Conservation (phyloP, 2,797 vertebrate species). For the Onychomys torridus region DNA sequence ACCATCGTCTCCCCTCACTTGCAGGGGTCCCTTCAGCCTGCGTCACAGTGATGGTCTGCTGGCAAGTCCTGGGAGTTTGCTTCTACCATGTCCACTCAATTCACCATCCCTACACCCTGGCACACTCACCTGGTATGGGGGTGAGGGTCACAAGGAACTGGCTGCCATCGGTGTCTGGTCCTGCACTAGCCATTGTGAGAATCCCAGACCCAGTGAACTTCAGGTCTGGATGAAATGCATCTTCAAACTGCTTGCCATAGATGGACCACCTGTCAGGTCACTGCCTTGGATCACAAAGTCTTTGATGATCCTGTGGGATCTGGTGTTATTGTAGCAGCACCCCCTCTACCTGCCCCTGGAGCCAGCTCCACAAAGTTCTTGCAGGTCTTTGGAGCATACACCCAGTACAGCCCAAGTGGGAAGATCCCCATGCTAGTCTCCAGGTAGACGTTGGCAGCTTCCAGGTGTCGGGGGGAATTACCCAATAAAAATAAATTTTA, state of each 20-base stretch:
- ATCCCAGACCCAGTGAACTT: slow-evolving; percentile 97
- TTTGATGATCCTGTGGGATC: slow-evolving; percentile 95
- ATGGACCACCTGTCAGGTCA: slow-evolving; percentile 94
- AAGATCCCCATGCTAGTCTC: slow-evolving; percentile 91
- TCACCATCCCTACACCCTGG: slow-evolving; percentile 94
- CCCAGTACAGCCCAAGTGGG: slow-evolving; percentile 95
- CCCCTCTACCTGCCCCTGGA: slow-evolving; percentile 86
- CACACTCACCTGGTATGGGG: slow-evolving; percentile 92
- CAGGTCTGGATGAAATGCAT: slow-evolving; percentile 93
- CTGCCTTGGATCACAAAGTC: slow-evolving; percentile 97
- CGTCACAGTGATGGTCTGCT: neutral
- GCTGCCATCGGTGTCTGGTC: slow-evolving; percentile 95
- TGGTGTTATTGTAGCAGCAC: slow-evolving; percentile 94
- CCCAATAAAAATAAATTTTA: neutral
- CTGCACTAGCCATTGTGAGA: slow-evolving; percentile 96
- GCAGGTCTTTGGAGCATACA: slow-evolving; percentile 94
- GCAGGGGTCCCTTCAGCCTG: neutral
- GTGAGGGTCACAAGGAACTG: slow-evolving; percentile 95
- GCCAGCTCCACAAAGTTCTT: slow-evolving; percentile 95
- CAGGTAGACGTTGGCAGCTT: neutral
- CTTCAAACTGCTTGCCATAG: slow-evolving; percentile 95
- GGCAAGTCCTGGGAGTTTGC: slow-evolving; percentile 92
- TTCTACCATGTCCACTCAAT: slow-evolving; percentile 96
- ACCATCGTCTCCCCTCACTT: too few species aligned
- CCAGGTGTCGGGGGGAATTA: neutral